These are phyloP conservation scores for Poeciliopsis infans DNA, from an alignment of 2,797 vertebrate genomes.

Conservation along the genomic window DNA sequence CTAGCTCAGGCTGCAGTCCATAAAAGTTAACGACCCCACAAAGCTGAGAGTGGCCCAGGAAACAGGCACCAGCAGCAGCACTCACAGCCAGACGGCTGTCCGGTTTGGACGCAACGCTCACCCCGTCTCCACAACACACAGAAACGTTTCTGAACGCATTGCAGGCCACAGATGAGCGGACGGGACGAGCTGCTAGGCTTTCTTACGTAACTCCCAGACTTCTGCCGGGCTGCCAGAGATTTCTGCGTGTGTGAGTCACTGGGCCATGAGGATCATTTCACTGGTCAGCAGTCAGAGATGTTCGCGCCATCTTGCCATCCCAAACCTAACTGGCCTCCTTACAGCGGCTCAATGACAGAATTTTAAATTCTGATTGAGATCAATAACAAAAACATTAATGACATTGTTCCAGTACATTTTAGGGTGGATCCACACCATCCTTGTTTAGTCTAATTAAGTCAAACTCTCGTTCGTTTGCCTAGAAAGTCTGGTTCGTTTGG, in stretches of 20 bases:
- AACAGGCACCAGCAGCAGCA: constrained; percentile 10
- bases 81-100: not conserved
- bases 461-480: too few species aligned
- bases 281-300: constrained; percentile 57
- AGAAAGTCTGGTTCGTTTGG: too few species aligned
- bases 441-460: too few species aligned
- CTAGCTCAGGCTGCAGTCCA: constrained; percentile 54
- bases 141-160: constrained; percentile 23
- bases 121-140: not conserved
- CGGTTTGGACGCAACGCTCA: constrained; percentile 6
- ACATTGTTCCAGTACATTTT: too few species aligned
- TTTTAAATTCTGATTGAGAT: too few species aligned
- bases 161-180: constrained; percentile 29
- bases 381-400: too few species aligned
- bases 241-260: constrained; percentile 13
- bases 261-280: constrained; percentile 52
- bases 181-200: constrained; percentile 38
- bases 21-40: constrained; percentile 72
- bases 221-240: constrained; percentile 34
- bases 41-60: constrained; percentile 22
- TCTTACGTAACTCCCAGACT: constrained; percentile 59
- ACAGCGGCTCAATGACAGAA: too few species aligned
- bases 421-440: too few species aligned
- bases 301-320: constrained; percentile 4
- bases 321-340: constrained; percentile 26